These are phyloP conservation scores for Timema podura DNA, from an alignment of 2,888 invertebrate species.

Conservation along the genomic window DNA sequence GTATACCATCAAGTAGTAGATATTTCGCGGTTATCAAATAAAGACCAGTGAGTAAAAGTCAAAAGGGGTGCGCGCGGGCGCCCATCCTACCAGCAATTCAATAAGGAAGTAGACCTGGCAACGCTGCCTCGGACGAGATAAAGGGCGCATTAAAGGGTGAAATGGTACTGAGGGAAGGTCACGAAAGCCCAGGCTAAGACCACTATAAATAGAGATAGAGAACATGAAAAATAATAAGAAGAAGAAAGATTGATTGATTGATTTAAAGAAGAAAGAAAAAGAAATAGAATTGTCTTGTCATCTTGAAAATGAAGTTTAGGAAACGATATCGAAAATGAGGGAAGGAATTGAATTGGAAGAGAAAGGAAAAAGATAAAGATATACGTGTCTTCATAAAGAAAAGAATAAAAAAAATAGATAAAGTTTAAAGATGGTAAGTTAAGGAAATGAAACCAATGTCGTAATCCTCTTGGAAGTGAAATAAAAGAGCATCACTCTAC, in stretches of 20 bases:
- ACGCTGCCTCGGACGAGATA: slow-evolving; percentile 27
- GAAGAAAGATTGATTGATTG: slow-evolving; percentile 12
- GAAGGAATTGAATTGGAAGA: slow-evolving; percentile 11
- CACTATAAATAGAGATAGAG: not conserved
- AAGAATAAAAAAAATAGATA: no score
- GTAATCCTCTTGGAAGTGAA: no score
- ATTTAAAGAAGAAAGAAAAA: slow-evolving; percentile 16
- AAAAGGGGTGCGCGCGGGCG: not conserved
- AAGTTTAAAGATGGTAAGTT: no score
- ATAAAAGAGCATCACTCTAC: no score
- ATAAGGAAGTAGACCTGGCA: slow-evolving; percentile 24
- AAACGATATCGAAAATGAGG: slow-evolving; percentile 14
- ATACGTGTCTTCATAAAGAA: not conserved
- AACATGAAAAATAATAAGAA: no score
- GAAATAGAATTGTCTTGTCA: slow-evolving; percentile 13
- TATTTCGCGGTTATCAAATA: no score
- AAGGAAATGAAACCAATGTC: no score
- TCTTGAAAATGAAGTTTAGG: slow-evolving; percentile 13
- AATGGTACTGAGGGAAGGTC: slow-evolving; percentile 21
- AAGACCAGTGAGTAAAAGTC: not conserved
- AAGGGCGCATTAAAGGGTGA: slow-evolving; percentile 29
- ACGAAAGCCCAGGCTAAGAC: not conserved
- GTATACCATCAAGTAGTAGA: no score
- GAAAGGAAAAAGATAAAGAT: slow-evolving; percentile 9
- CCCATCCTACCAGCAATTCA: slow-evolving; percentile 19